phyloP scores from a whole-genome alignment of 2,888 invertebrate genomes.

The Nephrotoma appendiculata region DNA sequence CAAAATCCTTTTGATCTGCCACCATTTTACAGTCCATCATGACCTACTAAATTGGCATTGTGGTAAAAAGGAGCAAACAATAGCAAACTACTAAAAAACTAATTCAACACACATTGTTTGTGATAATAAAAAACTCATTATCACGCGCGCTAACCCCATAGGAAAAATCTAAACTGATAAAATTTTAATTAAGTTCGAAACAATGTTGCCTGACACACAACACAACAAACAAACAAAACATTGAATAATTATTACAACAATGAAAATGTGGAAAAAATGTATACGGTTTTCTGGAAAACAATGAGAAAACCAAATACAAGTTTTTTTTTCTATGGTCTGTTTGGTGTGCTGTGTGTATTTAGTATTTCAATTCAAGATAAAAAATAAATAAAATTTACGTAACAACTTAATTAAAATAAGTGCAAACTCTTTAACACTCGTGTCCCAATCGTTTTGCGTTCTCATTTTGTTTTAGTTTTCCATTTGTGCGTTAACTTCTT shows the following conservation, averaged over 20 bases:
- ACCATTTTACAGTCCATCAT: too few species aligned
- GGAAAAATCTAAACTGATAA: not conserved
- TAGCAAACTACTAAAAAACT: not conserved
- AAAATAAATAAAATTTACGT: not conserved
- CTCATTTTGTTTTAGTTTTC: not conserved
- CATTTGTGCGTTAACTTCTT: not conserved
- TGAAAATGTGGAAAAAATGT: not conserved
- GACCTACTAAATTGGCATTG: not conserved
- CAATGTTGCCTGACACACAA: not conserved
- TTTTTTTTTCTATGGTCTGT: not conserved
- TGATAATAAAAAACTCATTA: not conserved
- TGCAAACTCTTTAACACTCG: not conserved
- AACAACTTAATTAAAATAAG: not conserved
- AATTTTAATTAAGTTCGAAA: not conserved
- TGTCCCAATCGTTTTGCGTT: not conserved
- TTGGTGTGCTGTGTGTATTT: not conserved
- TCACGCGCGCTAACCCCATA: not conserved
- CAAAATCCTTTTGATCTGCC: too few species aligned
- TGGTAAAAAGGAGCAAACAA: not conserved
- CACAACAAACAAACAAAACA: not conserved
- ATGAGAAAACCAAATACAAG: not conserved
- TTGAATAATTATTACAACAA: not conserved
- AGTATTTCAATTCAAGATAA: not conserved
- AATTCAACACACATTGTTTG: not conserved
- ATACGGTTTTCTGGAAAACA: not conserved